Conservation (phyloP, 2,113 vertebrate species). For the Trematocara unimaculatum region DNA sequence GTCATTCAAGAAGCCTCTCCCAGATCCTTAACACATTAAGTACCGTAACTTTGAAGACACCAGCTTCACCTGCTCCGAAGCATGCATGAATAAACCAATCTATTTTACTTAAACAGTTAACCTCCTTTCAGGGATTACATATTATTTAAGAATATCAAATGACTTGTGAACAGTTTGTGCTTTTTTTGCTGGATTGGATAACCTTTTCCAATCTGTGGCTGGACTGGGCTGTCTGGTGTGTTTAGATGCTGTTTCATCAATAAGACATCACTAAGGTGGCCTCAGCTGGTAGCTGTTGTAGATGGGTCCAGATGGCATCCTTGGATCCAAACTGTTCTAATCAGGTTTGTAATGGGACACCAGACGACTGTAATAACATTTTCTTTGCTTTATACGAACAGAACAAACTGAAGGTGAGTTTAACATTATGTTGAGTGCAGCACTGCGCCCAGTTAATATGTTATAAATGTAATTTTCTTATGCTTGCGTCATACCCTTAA, state of each 20-base stretch:
- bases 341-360: background rate
- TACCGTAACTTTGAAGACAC: background rate
- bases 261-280: background rate
- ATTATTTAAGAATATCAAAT: background rate
- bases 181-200: background rate
- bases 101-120: background rate
- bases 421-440: background rate
- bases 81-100: background rate
- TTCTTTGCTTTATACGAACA: background rate
- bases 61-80: background rate
- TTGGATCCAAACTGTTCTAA: background rate
- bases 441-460: no score
- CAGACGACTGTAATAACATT: background rate
- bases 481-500: background rate
- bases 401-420: background rate
- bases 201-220: background rate
- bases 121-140: background rate
- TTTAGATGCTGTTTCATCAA: background rate
- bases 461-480: background rate
- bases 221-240: background rate
- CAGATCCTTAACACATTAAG: background rate
- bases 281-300: slow-evolving; percentile 3
- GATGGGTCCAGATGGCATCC: slow-evolving; percentile 6
- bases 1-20: background rate
- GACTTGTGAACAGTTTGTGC: background rate